phyloP scores from a whole-genome alignment of 2,797 vertebrate species.

The Ceryle rudis region DNA sequence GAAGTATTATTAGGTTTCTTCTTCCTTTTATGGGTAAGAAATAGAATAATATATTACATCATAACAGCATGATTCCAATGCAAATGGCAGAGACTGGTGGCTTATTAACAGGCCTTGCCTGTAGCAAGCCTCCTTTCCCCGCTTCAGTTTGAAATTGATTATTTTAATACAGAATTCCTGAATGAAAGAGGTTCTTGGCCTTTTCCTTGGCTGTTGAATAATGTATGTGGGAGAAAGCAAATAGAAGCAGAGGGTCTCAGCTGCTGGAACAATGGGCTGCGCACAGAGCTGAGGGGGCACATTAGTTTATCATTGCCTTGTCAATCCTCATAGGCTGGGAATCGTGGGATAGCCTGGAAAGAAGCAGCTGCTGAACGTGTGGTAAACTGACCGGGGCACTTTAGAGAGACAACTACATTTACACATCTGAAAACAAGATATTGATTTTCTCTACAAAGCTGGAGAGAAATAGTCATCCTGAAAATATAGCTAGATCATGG shows the following conservation, averaged over 20 bases:
- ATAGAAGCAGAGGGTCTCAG: conserved; percentile 99
- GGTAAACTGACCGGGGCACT: conserved; percentile 88
- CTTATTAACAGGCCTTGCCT: conserved; percentile 80
- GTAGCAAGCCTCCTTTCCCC: conserved; percentile 80
- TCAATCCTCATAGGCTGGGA: conserved; percentile 99
- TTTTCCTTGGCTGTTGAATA: conserved; percentile 99
- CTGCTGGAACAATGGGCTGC: conserved; percentile 93
- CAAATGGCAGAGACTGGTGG: conserved; percentile 81
- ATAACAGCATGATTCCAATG: conserved; percentile 76
- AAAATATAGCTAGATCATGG: conserved; percentile 54
- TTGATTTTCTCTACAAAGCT: conserved; percentile 79
- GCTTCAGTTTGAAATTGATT: conserved; percentile 87
- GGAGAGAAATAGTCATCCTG: conserved; percentile 63
- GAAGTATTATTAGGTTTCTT: background rate
- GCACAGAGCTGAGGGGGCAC: conserved; percentile 95
- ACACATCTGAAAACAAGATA: conserved; percentile 84
- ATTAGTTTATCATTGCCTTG: conserved; percentile 99
- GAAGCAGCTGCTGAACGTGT: conserved; percentile 98
- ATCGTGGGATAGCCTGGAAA: conserved; percentile 93
- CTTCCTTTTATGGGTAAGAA: conserved; percentile 55
- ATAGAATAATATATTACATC: conserved; percentile 77
- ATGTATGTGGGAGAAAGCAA: conserved; percentile 99
- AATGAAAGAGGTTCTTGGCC: conserved; percentile 97
- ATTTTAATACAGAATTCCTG: conserved; percentile 89
- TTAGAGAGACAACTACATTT: conserved; percentile 81